Evolutionary conservation across 2,888 invertebrate genomes (phyloP), one percentile per base, ranked within the genome.

Genomic region (Synanthedon formicaeformis): DNA sequence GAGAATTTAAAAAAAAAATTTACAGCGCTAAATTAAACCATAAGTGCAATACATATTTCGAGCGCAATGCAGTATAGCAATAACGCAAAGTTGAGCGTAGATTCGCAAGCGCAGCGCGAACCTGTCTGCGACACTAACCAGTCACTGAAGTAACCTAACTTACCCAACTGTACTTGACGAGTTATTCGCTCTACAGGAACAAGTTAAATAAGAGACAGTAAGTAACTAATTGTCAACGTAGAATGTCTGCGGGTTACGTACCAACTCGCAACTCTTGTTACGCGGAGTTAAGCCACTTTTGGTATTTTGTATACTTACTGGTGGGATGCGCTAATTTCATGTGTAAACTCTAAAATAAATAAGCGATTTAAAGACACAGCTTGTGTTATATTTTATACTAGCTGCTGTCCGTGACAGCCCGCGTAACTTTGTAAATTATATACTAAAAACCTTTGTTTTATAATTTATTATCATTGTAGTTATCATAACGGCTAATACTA

Each of bases 121-220:
- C 50, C 51, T 55, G 55, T 40, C 52, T 41, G 23, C 52, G 51
- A 52, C 54, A 53, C 63, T 67, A 66, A 66, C 71, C 71, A 75
- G 72, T 73, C 70, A 34, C 64, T 65, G 61, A 18, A 63, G 67
- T 63, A 71, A 73, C 65, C 69, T 63, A 71, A 74, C 65, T 70
- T 73, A 60, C 66, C 23, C 59, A 62, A 60, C 60, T 58, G 60
- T 61, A 61, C 51, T 51, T 62, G 60, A 57, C 50, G 61, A 68
- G 65, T 70, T 66, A 64, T 69, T 66, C 67, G 61, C 56, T 59
- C 60, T 59, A 57, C 54, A 57, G 58, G 60, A 65, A 67, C 67
- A 72, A 72, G 67, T 70, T 69, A 63, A 68, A 71, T 62, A 45
- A 14, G 67, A 64, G 67, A 72, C 68, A 69, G 69, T 72, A 67